Evolutionary conservation across 2,113 vertebrate species (phyloP).

Genomic region (Cranoglanis bouderius): DNA sequence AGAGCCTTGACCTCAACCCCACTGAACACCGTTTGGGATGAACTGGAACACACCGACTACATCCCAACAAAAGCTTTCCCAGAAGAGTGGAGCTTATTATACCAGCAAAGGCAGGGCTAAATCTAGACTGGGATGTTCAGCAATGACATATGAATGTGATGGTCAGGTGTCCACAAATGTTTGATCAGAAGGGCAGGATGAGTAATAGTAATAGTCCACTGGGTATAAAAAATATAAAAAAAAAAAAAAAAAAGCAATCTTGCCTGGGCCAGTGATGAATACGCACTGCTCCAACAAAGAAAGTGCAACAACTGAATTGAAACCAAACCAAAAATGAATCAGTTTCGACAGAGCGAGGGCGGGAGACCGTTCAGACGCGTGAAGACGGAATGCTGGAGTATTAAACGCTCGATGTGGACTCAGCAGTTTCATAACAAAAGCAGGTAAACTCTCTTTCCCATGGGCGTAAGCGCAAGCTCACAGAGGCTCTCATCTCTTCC

Average conservation of each 20-base stretch:
- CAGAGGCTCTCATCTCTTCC: conserved; percentile 3
- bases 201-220: no score
- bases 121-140: not conserved
- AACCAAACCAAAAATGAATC: not conserved
- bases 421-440: not conserved
- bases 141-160: not conserved
- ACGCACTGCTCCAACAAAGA: not conserved
- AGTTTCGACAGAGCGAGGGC: not conserved
- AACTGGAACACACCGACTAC: no score
- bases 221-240: no score
- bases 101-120: not conserved
- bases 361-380: not conserved
- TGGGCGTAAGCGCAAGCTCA: not conserved
- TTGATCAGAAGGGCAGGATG: no score
- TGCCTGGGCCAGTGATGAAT: not conserved
- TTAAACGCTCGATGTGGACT: conserved; percentile 18
- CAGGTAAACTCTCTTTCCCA: not conserved
- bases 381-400: not conserved
- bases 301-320: not conserved
- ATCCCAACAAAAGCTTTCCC: not conserved
- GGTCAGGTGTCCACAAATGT: not conserved
- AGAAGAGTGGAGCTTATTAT: not conserved
- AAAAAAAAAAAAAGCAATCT: not conserved
- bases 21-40: not conserved
- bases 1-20: not conserved